Conservation (phyloP, 2,888 invertebrate genomes). For the Venustoraphidia nigricollis region DNA sequence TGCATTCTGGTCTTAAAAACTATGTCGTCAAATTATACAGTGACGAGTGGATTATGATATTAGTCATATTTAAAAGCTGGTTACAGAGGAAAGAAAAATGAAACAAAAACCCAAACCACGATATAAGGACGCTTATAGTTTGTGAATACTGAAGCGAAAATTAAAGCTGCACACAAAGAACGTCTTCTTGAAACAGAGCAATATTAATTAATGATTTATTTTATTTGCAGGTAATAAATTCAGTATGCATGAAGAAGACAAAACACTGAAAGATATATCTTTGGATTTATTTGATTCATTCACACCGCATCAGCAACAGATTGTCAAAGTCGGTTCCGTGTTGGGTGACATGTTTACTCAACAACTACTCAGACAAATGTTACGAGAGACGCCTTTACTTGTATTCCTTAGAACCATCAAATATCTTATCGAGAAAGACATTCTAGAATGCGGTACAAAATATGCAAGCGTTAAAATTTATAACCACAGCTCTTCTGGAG, state of each 20-base stretch:
- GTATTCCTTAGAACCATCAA: slow-evolving; percentile 36
- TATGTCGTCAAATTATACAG: background rate
- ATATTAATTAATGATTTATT: background rate
- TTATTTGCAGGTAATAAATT: slow-evolving; percentile 7
- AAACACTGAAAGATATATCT: slow-evolving; percentile 30
- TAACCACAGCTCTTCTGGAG: too few relatives aligned
- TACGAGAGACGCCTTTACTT: slow-evolving; percentile 34
- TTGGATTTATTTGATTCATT: slow-evolving; percentile 40
- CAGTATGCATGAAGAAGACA: slow-evolving; percentile 8
- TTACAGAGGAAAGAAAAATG: too few relatives aligned
- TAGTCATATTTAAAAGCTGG: too few relatives aligned
- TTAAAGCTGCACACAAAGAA: slow-evolving; percentile 8
- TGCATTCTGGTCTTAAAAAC: too few relatives aligned
- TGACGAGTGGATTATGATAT: background rate
- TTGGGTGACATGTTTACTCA: slow-evolving; percentile 38
- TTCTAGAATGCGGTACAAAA: slow-evolving; percentile 35
- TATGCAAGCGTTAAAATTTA: slow-evolving; percentile 14
- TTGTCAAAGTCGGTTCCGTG: slow-evolving; percentile 42
- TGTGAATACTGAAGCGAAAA: background rate
- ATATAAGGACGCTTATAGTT: too few relatives aligned
- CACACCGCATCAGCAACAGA: slow-evolving; percentile 39
- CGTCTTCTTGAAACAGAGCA: slow-evolving; percentile 2
- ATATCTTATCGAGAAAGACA: slow-evolving; percentile 35
- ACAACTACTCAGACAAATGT: slow-evolving; percentile 33
- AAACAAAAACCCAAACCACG: too few relatives aligned